These are phyloP conservation scores for Apeira syringaria DNA, from an alignment of 2,888 invertebrate genomes.

Conservation along the genomic window DNA sequence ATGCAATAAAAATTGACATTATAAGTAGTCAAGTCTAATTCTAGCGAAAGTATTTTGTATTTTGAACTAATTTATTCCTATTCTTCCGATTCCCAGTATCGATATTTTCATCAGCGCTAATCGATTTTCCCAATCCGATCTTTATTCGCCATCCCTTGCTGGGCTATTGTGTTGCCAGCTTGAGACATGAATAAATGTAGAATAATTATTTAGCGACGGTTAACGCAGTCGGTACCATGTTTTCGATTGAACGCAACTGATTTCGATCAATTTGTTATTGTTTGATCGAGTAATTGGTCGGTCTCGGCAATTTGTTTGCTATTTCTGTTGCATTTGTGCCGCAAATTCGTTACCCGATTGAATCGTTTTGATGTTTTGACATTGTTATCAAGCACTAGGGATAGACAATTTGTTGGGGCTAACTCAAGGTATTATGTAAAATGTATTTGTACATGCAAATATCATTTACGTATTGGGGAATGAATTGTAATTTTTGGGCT, in stretches of 20 bases:
- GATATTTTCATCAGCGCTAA: background rate
- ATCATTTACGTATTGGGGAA: no score
- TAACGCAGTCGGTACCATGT: constrained; percentile 1
- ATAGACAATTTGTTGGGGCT: no score
- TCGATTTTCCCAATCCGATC: constrained; percentile 8
- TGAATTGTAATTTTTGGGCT: no score
- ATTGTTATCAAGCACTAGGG: no score
- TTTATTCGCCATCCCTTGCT: constrained; percentile 1
- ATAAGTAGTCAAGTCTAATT: no score
- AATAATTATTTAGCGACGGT: constrained; percentile 43
- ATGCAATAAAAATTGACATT: no score
- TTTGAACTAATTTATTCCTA: no score
- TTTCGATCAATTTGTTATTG: constrained; percentile 58
- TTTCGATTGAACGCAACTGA: constrained; percentile 31
- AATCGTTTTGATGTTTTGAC: constrained; percentile 12
- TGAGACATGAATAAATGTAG: constrained; percentile 42
- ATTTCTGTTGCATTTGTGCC: constrained; percentile 41
- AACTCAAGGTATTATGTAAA: no score
- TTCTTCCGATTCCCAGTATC: background rate
- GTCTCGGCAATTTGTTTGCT: constrained; percentile 48
- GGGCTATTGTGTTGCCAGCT: constrained; percentile 10
- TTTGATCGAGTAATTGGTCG: constrained; percentile 56
- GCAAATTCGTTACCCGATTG: constrained; percentile 13
- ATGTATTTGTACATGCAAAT: no score
- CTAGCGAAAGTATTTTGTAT: no score